Percentiles rank a stretch among this genome's conserved stretches.
Conservation (phyloP, 2,797 vertebrate genomes). For the Ataeniobius toweri region DNA sequence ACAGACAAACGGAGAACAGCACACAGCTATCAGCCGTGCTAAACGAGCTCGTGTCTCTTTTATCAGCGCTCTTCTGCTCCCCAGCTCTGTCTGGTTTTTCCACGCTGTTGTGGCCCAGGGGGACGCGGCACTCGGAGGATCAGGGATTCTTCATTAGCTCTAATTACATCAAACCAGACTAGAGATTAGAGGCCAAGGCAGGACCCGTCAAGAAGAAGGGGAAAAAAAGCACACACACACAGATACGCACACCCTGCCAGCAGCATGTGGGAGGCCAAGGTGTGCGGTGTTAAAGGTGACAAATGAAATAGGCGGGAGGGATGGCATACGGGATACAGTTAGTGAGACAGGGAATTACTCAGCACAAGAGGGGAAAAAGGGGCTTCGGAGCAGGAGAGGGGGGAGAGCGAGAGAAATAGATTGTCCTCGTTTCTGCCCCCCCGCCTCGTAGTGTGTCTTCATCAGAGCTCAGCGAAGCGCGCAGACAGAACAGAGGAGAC, state of each 20-base stretch:
- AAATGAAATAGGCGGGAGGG: slow-evolving; percentile 57
- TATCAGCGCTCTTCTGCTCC: slow-evolving; percentile 69
- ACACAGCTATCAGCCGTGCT: slow-evolving; percentile 72
- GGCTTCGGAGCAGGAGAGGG: slow-evolving; percentile 30
- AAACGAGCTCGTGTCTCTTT: slow-evolving; percentile 73
- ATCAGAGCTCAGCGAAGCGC: slow-evolving; percentile 74
- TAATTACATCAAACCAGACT: slow-evolving; percentile 83
- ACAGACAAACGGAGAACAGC: slow-evolving; percentile 46
- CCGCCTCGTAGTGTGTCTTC: slow-evolving; percentile 72
- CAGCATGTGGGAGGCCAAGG: slow-evolving; percentile 55
- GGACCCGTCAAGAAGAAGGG: slow-evolving; percentile 58
- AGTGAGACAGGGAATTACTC: slow-evolving; percentile 57
- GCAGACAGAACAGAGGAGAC: slow-evolving; percentile 60
- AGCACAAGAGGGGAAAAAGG: slow-evolving; percentile 41
- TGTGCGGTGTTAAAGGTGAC: slow-evolving; percentile 66
- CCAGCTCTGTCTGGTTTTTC: slow-evolving; percentile 69
- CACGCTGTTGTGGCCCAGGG: slow-evolving; percentile 67
- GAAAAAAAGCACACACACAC: slow-evolving; percentile 20
- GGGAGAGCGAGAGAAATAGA: slow-evolving; percentile 68
- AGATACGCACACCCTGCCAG: slow-evolving; percentile 36
- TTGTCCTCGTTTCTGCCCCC: slow-evolving; percentile 63
- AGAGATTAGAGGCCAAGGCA: slow-evolving; percentile 78
- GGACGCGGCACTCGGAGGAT: slow-evolving; percentile 73
- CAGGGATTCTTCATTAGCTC: slow-evolving; percentile 82
- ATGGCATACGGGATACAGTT: slow-evolving; percentile 51